Evolutionary conservation across 1,140 invertebrate species (phyloP), one percentile per base, ranked within the genome.

Genomic region (Mamestra configurata): DNA sequence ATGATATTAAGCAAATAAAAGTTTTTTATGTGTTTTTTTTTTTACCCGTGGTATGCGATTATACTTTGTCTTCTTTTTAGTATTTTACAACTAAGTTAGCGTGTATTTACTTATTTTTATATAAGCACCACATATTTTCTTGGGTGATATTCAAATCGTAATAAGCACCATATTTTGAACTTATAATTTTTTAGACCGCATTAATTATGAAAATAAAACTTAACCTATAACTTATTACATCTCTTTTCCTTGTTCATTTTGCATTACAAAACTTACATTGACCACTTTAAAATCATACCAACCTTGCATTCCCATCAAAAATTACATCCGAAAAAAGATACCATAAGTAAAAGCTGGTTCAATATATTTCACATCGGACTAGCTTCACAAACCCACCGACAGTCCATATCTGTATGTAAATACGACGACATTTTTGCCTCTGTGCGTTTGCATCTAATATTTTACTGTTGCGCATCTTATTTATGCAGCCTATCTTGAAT

Each of bases 391-490:
- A 8, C 53, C 24, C 35, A 24, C 61, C 57, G 77, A 35, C 49
- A 35, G 20, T 49, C 88, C 87, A 89, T 88, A 87, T 83, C 79
- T 73, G 76, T 88, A 89, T 90, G 88, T 84, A 86, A 90, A 90
- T 90, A 15, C 66, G 59, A 82, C 87, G 72, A 86, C 88, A 90
- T 90, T 90, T 90, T 90, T 90, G 83, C 85, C 43, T 77, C 46
- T 70, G 71, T 80, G 80, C 71, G 85, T 90, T 90, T 90, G 89
- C 89, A 90, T 90, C 88, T 90, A 91, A 91, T 91, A 90, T 91
- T 90, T 91, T 86, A 91, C 88, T 82, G 83, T 79, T 73, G 76
- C 57, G 79, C 85, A 87, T 89, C 88, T 89, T 89, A 83, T 91
- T 91, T 90, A 88, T 91, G 80, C 76, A 70, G 71, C 20, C 66